These are phyloP conservation scores for Habroteleia sp. DNA, from an alignment of 2,888 invertebrate species.

Conservation along the genomic window DNA sequence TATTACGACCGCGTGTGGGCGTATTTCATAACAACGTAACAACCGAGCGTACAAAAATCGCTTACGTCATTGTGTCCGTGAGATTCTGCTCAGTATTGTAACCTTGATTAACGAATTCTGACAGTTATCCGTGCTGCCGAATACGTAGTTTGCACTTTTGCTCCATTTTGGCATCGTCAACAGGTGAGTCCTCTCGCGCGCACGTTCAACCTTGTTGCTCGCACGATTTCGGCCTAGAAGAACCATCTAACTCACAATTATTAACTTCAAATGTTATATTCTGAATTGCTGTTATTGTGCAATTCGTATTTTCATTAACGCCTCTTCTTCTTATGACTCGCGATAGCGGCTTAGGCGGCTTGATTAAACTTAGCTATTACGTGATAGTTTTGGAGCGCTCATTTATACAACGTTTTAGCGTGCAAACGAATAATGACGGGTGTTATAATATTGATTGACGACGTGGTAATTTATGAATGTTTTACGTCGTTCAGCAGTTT, in stretches of 20 bases:
- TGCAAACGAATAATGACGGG: not conserved
- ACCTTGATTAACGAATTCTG: constrained; percentile 24
- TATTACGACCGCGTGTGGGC: constrained; percentile 45
- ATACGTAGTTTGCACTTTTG: constrained; percentile 11
- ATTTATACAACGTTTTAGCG: constrained; percentile 1
- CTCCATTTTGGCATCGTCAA: constrained; percentile 50
- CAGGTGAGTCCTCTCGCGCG: constrained; percentile 44
- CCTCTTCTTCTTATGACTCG: too few relatives aligned
- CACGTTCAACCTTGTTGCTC: constrained; percentile 13
- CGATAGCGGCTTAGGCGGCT: too few relatives aligned
- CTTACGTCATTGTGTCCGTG: not conserved
- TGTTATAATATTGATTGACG: constrained; percentile 23
- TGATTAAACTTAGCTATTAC: not conserved
- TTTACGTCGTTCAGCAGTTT: not conserved
- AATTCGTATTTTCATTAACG: too few relatives aligned
- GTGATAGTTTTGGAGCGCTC: not conserved
- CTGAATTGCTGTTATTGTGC: too few relatives aligned
- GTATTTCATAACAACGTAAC: constrained; percentile 51
- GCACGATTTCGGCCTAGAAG: too few relatives aligned
- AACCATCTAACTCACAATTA: too few relatives aligned
- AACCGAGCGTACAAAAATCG: constrained; percentile 25
- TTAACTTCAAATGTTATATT: too few relatives aligned
- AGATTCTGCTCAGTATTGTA: not conserved
- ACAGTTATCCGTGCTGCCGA: not conserved
- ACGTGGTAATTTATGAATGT: constrained; percentile 21